A percentile compares a stretch with the other conserved stretches of the same genome.
These are phyloP conservation scores for Anhinga rufa DNA, from an alignment of 2,113 vertebrate genomes.

Conservation along the genomic window DNA sequence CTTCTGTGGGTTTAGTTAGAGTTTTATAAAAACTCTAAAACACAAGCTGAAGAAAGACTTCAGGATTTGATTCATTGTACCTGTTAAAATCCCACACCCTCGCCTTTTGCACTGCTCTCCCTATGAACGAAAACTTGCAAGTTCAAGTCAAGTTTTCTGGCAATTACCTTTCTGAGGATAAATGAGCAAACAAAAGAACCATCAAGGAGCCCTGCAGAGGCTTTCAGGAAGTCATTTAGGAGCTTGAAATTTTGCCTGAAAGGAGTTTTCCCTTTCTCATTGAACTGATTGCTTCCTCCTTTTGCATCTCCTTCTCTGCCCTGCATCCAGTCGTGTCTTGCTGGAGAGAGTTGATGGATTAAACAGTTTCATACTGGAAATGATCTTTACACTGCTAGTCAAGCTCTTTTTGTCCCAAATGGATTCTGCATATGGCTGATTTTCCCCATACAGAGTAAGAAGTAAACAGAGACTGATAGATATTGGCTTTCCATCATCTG, in stretches of 20 bases:
- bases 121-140: not conserved
- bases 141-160: not conserved
- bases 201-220: not conserved
- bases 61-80: not conserved
- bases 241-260: not conserved
- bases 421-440: not conserved
- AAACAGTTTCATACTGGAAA: not conserved
- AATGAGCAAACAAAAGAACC: not conserved
- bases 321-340: not conserved
- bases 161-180: not conserved
- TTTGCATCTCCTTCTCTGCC: not conserved
- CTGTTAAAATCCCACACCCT: not conserved
- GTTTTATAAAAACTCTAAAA: not conserved
- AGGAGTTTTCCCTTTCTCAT: not conserved
- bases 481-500: slow-evolving; percentile 29
- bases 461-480: slow-evolving; percentile 42
- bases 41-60: not conserved
- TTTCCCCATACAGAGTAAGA: not conserved
- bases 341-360: not conserved
- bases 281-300: not conserved
- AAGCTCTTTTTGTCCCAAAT: slow-evolving; percentile 12
- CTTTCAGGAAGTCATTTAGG: not conserved
- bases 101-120: not conserved
- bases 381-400: not conserved
- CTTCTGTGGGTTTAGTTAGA: not conserved